Base-by-base conservation (phyloP, 2,888 invertebrate genomes). In the Emmelina monodactyla region DNA sequence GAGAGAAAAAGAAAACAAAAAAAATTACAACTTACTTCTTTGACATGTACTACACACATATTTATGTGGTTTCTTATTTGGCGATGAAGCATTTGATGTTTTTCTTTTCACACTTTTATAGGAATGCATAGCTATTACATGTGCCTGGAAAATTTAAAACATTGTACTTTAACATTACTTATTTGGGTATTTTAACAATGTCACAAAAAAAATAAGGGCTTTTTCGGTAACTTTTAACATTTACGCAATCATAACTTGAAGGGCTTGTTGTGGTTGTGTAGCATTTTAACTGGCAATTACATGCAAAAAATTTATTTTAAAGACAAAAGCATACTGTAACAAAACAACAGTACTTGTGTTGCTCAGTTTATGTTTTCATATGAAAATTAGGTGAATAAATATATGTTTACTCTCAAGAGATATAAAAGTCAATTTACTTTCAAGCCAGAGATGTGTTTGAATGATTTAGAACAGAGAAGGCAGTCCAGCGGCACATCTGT, bases 101-200 rank as follows among this genome's bases (percentile, higher is more conserved):
- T 66, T 70, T 58, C 75, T 61, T 37, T 55, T 67, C 7, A 76
- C 68, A 0, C 58, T 44, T 39, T 62, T 62, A 41, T 79, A 79
- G 29, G 76, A 78, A 58, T 79, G 79, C 34, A 68, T 60, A 1
- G 73, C 59, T 39, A 79, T 71, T 12, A 79, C 78, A 34, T 79
- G 79, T 0, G 75, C 72, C 79, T 79, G 53, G 9, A 46, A 51
- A 31, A 12, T n/a, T 12, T 16, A 15, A 13, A 22, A 19, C 19
- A 19, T 19, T 25, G 11, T 25, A 25, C n/a, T n/a, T n/a, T n/a
- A n/a, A n/a, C n/a, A n/a, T n/a, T n/a, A n/a, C n/a, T n/a, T n/a
- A n/a, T n/a, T n/a, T n/a, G n/a, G n/a, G n/a, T n/a, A n/a, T n/a
- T n/a, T n/a, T n/a, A n/a, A n/a, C n/a, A n/a, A n/a, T n/a, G n/a